Conservation (phyloP, 2,113 vertebrate genomes). For the Phalacrocorax pelagicus region DNA sequence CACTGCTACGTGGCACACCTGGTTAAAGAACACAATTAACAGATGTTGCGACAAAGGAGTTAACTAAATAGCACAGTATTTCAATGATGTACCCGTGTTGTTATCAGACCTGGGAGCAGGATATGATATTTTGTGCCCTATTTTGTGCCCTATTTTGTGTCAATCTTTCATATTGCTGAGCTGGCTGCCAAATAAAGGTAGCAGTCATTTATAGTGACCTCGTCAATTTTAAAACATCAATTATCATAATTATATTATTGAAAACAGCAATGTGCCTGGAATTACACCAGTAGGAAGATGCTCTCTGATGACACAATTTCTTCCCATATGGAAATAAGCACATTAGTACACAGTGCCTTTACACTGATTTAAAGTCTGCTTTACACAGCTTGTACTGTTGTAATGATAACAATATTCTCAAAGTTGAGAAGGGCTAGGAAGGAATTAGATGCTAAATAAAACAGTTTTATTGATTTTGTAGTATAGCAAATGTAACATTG, state of each 20-base stretch:
- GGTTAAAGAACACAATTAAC: too few species aligned
- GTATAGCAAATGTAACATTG: background rate
- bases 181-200: background rate
- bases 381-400: accelerated
- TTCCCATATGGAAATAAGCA: background rate
- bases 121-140: background rate
- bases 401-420: background rate
- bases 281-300: background rate
- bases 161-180: background rate
- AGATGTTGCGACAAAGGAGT: background rate
- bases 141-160: background rate
- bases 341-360: background rate
- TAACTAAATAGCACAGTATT: background rate
- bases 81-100: background rate
- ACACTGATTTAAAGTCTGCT: background rate
- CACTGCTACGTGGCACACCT: background rate
- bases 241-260: background rate
- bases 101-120: background rate
- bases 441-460: background rate
- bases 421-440: background rate
- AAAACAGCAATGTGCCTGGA: background rate
- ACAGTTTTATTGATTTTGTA: background rate
- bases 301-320: background rate
- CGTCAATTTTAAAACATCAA: background rate
- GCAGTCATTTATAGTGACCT: background rate